Conservation (phyloP, 2,113 vertebrate genomes). For the Loxodonta africana region DNA sequence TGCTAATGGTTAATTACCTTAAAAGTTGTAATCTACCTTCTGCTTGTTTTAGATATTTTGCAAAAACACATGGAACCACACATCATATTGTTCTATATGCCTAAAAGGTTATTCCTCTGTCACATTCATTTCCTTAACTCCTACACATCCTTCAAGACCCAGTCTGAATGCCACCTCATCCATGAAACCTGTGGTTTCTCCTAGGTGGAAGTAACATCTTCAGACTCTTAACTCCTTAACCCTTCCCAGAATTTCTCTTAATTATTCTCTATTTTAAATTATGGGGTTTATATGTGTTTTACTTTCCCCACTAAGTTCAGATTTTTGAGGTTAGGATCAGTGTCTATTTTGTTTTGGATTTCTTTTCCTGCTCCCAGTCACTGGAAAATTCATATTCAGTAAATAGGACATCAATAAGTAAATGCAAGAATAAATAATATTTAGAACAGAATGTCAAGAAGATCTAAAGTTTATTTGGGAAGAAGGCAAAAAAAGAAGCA, state of each 20-base stretch:
- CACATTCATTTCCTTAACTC: neutral
- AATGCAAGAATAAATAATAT: slow-evolving; percentile 3
- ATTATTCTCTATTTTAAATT: neutral
- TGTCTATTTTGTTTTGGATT: neutral
- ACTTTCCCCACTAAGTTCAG: neutral
- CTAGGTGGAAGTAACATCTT: neutral
- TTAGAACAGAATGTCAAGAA: slow-evolving; percentile 29
- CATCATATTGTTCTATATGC: neutral
- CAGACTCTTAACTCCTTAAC: neutral
- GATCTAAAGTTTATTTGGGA: neutral
- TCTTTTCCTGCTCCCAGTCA: neutral
- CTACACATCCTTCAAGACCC: neutral
- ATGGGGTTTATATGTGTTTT: neutral
- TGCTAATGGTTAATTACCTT: neutral
- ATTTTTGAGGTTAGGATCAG: neutral
- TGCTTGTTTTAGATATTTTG: slow-evolving; percentile 31
- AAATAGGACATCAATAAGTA: neutral
- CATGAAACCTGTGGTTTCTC: neutral
- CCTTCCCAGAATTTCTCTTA: neutral
- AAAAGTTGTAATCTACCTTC: neutral
- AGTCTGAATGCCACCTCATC: neutral
- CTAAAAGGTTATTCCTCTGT: neutral
- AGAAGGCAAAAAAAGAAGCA: neutral
- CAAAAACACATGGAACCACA: neutral
- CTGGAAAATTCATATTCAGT: neutral